Conservation (phyloP, 2,888 invertebrate genomes). For the Athalia cordata region DNA sequence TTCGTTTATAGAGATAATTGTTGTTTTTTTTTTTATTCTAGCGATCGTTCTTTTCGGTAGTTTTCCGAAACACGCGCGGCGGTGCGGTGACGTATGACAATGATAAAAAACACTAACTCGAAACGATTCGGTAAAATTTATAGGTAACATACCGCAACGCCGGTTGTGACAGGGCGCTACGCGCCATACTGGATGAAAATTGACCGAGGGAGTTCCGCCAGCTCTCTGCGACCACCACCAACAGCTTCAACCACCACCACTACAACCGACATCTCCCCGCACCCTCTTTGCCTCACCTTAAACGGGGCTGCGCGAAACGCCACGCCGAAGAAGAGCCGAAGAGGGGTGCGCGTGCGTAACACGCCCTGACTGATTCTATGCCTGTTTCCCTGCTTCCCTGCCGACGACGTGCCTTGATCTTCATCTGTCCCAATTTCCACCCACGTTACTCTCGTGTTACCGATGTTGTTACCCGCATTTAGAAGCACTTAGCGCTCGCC, state of each 20-base stretch:
- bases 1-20: neutral
- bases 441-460: constrained; percentile 44
- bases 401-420: constrained; percentile 44
- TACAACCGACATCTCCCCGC: neutral
- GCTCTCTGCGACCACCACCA: constrained; percentile 34
- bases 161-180: constrained; percentile 66
- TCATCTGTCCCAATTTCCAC: constrained; percentile 52
- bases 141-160: constrained; percentile 53
- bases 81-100: neutral
- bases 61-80: no score
- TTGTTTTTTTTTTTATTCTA: neutral
- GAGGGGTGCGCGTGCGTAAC: constrained; percentile 49
- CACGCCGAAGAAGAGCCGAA: constrained; percentile 44
- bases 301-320: constrained; percentile 31
- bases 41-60: no score
- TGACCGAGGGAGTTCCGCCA: constrained; percentile 64
- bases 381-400: neutral
- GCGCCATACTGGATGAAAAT: constrained; percentile 71
- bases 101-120: neutral
- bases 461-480: constrained; percentile 50
- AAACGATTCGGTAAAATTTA: neutral
- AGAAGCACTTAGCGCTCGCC: constrained; percentile 42
- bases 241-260: constrained; percentile 23
- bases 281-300: neutral
- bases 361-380: constrained; percentile 9